Percentiles rank a stretch among this genome's conserved stretches.
These are phyloP conservation scores for Ectropis grisescens DNA, from an alignment of 1,140 invertebrate genomes.

Conservation along the genomic window DNA sequence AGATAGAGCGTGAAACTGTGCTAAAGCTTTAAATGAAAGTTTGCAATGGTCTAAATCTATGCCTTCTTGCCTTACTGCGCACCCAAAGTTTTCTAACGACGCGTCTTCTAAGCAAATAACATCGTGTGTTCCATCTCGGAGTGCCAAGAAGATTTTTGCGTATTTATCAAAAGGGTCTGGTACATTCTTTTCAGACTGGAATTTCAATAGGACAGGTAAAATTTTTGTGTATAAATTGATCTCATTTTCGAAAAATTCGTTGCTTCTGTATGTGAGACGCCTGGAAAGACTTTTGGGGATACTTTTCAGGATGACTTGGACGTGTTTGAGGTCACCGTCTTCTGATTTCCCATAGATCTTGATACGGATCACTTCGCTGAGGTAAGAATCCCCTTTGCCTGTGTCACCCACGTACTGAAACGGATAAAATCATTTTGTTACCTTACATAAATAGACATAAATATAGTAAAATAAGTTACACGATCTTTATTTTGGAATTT, in stretches of 20 bases:
- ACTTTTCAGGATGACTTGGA: slow-evolving; percentile 74
- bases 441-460: no score
- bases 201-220: slow-evolving; percentile 65
- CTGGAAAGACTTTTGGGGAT: slow-evolving; percentile 74
- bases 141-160: slow-evolving; percentile 67
- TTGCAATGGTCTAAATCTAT: slow-evolving; percentile 67
- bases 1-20: slow-evolving; percentile 77
- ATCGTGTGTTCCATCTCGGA: slow-evolving; percentile 75
- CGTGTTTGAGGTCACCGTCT: slow-evolving; percentile 26
- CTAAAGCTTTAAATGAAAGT: slow-evolving; percentile 72
- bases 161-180: slow-evolving; percentile 68
- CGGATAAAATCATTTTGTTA: no score
- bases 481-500: no score
- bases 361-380: slow-evolving; percentile 73
- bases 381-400: slow-evolving; percentile 76
- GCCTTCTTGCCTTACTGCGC: slow-evolving; percentile 63
- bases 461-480: no score
- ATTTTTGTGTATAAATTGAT: slow-evolving; percentile 76
- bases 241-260: slow-evolving; percentile 80
- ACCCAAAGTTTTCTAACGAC: slow-evolving; percentile 63
- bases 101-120: slow-evolving; percentile 78
- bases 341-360: slow-evolving; percentile 62
- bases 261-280: slow-evolving; percentile 74
- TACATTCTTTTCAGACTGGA: slow-evolving; percentile 60
- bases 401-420: slow-evolving; percentile 44